phyloP scores from a whole-genome alignment of 2,888 invertebrate genomes.

The Tiliacea citrago region DNA sequence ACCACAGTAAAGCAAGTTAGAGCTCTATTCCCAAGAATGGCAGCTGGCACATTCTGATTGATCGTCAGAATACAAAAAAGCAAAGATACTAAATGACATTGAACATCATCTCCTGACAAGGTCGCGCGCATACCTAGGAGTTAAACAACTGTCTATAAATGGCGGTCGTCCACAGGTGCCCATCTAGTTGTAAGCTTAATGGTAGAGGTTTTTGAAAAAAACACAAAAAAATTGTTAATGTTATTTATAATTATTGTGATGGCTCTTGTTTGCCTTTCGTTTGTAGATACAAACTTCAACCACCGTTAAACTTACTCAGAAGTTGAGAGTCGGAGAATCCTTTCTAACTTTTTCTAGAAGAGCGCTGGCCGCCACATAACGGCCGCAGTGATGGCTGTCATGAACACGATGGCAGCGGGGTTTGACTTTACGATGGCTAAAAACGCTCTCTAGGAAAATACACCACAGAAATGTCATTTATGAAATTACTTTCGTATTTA shows the following conservation, averaged over 20 bases:
- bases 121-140: conserved; percentile 42
- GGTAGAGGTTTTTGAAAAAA: conserved; percentile 14
- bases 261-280: not conserved
- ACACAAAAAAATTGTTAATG: not conserved
- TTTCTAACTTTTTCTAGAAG: not conserved
- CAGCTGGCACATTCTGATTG: conserved; percentile 42
- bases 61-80: conserved; percentile 26
- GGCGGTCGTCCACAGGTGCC: conserved; percentile 49
- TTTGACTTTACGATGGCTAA: not conserved
- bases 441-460: too few species aligned
- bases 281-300: not conserved
- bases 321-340: not conserved
- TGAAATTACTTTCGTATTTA: too few species aligned
- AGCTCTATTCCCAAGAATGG: conserved; percentile 15
- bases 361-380: not conserved
- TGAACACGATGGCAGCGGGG: too few species aligned
- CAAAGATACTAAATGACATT: conserved; percentile 45
- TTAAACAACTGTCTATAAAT: conserved; percentile 40
- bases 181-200: conserved; percentile 19
- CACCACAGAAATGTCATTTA: too few species aligned
- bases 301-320: not conserved
- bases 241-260: conserved; percentile 13
- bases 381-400: not conserved
- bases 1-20: not conserved
- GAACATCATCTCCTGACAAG: conserved; percentile 48